Base-by-base conservation (phyloP, 2,888 invertebrate genomes). In the Dicycla oo region DNA sequence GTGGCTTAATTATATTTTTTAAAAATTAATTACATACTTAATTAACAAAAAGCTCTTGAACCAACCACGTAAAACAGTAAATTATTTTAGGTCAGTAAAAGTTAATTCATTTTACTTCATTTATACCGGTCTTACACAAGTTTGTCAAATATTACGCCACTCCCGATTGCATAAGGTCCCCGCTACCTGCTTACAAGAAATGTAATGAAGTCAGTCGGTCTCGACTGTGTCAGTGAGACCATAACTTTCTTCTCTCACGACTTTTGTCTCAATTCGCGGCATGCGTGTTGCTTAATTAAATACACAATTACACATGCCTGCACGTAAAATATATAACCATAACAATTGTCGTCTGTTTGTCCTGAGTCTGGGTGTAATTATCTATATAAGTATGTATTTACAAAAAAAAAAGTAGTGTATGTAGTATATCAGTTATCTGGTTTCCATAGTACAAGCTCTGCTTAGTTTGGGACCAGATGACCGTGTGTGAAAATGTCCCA, bases 191-290 rank as follows among this genome's bases (percentile, higher is more conserved):
- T 80, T 69, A 78, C 81, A 85, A 74, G 76, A 78, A 79, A 76
- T 62, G 62, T 83, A 81, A 84, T 80, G 73, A 78, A 83, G 78
- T 73, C 74, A 79, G 72, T 73, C 71, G 70, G 73, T 77, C 69
- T 75, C 65, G 54, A 20, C 65, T 56, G 73, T 73, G 68, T 43
- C 73, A 65, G 53, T 66, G 67, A 51, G 71, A 67, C 65, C 53
- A 72, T 71, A 73, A 86, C 81, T 86, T 84, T 86, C 83, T 76
- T 84, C 84, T 86, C 84, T 83, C 85, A 84, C 80, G 84, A 83
- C 77, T 81, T 73, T 82, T 78, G 79, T 76, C 75, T 84, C 69
- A 78, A 78, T 73, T 75, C 60, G 73, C 71, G 38, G 65, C 65
- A 65, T 65, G 58, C 71, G 62, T 79, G 73, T 75, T 75, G 63